Evolutionary conservation across 2,888 invertebrate genomes (phyloP), one percentile per base, ranked within the genome.

Genomic region (Endotricha flammealis): DNA sequence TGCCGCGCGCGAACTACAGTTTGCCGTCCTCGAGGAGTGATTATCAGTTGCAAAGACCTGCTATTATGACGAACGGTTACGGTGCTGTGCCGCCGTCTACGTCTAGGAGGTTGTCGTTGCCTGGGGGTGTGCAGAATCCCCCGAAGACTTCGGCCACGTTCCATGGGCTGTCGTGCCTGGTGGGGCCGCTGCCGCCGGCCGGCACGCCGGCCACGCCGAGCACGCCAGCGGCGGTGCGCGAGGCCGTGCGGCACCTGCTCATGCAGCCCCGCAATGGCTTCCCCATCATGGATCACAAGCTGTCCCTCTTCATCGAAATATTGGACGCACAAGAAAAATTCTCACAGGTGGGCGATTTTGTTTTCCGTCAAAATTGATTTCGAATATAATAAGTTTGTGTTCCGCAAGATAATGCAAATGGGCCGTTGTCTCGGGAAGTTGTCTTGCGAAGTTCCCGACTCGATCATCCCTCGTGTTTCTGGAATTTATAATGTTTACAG

Each of bases 241-340:
- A 92, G 49, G 92, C 92, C 4, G 91, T 92, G 27, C 89, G 91
- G 44, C 91, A 92, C 55, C 80, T 92, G 31, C 78, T 92, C 39
- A 85, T 89, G 53, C 91, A 92, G 69, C 91, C 92, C 8, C 83
- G 93, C 41, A 92, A 93, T 64, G 93, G 92, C 12, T 92, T 92
- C 76, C 91, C 91, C 57, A 91, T 92, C 65, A 90, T 92, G 81
- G 93, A 93, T 64, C 93, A 93, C 81, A 92, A 93, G 68, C 89
- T 94, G 64, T 90, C 92, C 27, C 88, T 94, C 31, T 93, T 94
- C 81, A 91, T 94, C 68, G 94, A 94, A 64, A 94, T 94, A 57
- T 88, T 94, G 72, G 93, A 93, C 69, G 92, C 93, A 36, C 94
- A 94, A 87, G 93, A 93, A 69, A 88, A 91, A 67, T 92, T 94